Evolutionary conservation across 2,797 vertebrate genomes (phyloP).

Genomic region (Tenualosa ilisha): DNA sequence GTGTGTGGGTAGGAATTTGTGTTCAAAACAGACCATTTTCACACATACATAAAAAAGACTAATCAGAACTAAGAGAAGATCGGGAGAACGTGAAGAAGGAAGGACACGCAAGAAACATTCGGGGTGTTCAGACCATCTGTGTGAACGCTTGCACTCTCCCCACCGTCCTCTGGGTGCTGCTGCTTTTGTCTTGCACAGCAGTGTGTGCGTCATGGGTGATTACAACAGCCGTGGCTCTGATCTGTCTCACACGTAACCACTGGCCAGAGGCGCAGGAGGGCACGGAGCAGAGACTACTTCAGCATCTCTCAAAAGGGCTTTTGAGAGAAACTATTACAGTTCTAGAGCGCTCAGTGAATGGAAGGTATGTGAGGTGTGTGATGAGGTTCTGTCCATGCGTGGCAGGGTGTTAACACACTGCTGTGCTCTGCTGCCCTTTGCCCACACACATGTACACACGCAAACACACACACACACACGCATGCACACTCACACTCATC

Average conservation of each 20-base stretch:
- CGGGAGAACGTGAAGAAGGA: background rate
- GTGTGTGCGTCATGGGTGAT: background rate
- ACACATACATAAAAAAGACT: too few relatives aligned
- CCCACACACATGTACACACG: constrained; percentile 17
- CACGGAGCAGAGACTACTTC: background rate
- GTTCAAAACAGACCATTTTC: too few relatives aligned
- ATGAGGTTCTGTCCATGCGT: constrained; percentile 66
- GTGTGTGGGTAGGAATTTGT: background rate
- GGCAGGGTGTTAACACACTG: constrained; percentile 61
- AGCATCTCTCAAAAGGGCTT: background rate
- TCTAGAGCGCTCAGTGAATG: background rate
- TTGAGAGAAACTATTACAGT: background rate
- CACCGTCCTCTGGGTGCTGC: background rate
- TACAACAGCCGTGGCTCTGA: background rate
- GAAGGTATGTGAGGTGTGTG: constrained; percentile 56
- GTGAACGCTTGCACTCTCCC: background rate
- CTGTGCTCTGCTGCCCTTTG: constrained; percentile 43
- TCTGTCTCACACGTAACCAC: background rate
- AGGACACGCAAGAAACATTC: background rate
- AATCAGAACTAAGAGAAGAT: background rate
- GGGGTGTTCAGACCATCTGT: background rate
- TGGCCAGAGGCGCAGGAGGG: background rate
- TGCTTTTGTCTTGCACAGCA: background rate
- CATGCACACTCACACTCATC: constrained; percentile 32
- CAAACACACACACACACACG: constrained; percentile 36